phyloP scores from a whole-genome alignment of 2,797 vertebrate species.

The Mareca penelope region DNA sequence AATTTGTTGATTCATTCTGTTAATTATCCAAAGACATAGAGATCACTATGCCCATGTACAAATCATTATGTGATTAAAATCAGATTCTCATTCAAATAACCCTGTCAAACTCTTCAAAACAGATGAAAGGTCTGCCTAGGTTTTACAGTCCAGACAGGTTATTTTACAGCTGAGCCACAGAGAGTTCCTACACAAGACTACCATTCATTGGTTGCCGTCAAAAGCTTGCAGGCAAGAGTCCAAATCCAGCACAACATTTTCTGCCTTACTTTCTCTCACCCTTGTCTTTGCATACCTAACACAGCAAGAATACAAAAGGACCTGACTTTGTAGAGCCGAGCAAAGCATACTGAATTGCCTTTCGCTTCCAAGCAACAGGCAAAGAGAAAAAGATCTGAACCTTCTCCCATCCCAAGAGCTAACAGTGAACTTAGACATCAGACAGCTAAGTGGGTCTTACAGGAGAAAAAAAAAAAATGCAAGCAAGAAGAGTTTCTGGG shows the following conservation, averaged over 20 bases:
- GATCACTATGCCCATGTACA: neutral
- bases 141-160: neutral
- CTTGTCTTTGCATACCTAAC: neutral
- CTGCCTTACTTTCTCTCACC: neutral
- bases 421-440: neutral
- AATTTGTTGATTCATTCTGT: neutral
- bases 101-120: neutral
- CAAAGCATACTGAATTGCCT: neutral
- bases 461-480: neutral
- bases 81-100: neutral
- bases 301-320: neutral
- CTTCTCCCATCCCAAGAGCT: neutral
- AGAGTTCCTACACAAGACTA: neutral
- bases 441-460: neutral
- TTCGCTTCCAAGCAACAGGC: neutral
- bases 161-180: neutral
- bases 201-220: neutral
- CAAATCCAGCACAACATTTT: neutral
- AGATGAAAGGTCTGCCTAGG: fast-evolving
- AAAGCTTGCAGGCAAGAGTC: neutral
- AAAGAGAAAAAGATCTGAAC: neutral
- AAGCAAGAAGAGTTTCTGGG: neutral
- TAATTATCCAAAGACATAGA: neutral
- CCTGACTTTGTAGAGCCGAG: neutral
- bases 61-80: conserved; percentile 22